Conservation (phyloP, 2,888 invertebrate genomes). For the Eupeodes latifasciatus region DNA sequence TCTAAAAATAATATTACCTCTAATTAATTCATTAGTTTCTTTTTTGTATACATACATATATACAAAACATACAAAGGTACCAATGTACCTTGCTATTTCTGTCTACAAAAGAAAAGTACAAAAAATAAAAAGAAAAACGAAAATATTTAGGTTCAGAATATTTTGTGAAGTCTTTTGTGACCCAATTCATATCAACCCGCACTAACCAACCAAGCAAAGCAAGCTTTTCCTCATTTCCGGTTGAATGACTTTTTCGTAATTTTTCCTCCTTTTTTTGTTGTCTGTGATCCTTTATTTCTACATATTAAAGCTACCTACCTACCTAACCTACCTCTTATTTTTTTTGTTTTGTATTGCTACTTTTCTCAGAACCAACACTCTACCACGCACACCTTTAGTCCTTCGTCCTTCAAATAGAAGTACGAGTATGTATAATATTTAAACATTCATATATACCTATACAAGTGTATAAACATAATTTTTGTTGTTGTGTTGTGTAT, state of each 20-base stretch:
- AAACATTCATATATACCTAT: no score
- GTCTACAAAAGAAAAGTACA: slow-evolving; percentile 23
- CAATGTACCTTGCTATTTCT: slow-evolving; percentile 41
- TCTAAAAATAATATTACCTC: slow-evolving; percentile 23
- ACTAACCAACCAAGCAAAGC: not conserved
- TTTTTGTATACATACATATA: slow-evolving; percentile 18
- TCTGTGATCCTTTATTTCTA: slow-evolving; percentile 10
- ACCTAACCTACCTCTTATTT: not conserved
- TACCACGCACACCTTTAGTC: not conserved
- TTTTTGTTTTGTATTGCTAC: not conserved
- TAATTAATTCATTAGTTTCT: slow-evolving; percentile 66
- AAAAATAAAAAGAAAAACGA: not conserved
- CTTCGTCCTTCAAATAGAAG: not conserved
- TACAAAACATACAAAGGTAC: no score
- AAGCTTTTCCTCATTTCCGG: slow-evolving; percentile 27
- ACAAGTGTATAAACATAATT: no score
- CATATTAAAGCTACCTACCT: no score
- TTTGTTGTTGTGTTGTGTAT: not conserved
- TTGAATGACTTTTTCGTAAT: slow-evolving; percentile 21
- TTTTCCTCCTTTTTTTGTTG: not conserved
- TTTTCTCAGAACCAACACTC: not conserved
- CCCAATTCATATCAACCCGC: slow-evolving; percentile 53
- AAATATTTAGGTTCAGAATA: slow-evolving; percentile 52
- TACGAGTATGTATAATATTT: no score
- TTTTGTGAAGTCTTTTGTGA: slow-evolving; percentile 67